Evolutionary conservation across 1,140 invertebrate genomes (phyloP).

Genomic region (Trinorchestia longiramus): DNA sequence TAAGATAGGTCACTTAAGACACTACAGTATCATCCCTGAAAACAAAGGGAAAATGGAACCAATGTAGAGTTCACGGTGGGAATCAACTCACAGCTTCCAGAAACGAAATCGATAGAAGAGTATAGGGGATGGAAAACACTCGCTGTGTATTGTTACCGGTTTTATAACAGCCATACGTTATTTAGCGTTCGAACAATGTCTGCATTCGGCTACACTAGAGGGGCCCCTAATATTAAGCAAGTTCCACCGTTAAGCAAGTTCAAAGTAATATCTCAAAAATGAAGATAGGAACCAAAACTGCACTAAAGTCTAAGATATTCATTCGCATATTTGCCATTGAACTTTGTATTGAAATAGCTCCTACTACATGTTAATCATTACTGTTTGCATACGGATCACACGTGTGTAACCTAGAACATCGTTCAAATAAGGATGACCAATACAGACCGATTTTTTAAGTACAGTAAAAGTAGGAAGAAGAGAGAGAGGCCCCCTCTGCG

Average conservation of each 20-base stretch:
- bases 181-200: neutral
- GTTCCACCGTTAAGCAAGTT: neutral
- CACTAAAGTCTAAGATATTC: neutral
- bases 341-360: neutral
- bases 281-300: neutral
- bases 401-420: neutral
- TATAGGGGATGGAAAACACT: neutral
- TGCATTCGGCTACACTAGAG: neutral
- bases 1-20: neutral
- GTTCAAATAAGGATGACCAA: neutral
- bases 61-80: neutral
- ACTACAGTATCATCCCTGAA: neutral
- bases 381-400: neutral
- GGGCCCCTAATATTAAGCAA: neutral
- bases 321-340: neutral
- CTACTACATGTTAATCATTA: neutral
- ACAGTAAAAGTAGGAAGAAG: constrained; percentile 34
- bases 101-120: neutral
- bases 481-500: constrained; percentile 1
- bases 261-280: neutral
- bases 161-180: neutral
- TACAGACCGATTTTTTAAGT: constrained; percentile 37
- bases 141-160: neutral
- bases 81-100: neutral
- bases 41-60: neutral